Evolutionary conservation across 2,113 vertebrate species (phyloP), one percentile per base, ranked within the genome.

Genomic region (Emberiza fucata): DNA sequence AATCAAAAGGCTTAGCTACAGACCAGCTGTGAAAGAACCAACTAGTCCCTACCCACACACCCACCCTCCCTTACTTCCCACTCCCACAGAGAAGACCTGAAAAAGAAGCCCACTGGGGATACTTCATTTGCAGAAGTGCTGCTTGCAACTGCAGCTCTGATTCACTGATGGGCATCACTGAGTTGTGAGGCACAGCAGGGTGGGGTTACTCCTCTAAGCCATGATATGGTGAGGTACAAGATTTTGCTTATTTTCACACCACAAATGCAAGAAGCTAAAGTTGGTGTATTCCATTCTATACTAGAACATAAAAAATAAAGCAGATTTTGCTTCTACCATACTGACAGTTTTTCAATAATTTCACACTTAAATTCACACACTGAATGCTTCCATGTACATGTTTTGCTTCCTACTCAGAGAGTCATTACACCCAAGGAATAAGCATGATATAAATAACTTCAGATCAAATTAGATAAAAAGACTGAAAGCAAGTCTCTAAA

Each of bases 371-470:
- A 92, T 57, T 69, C 47, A 64, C 14, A 59, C 1, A 19, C 42
- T 37, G 40, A 8, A 21, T 0, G 1, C 18, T 73, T 47, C 42
- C 44, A 88, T n/a, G 75, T 0, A 6, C 11, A 17, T 0, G 1
- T 51, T 88, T 73, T 77, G 37, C 31, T 65, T 85, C 50, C 65
- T 72, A 88, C 2, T 50, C 60, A 45, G 54, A 77, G 56, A 59
- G 33, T 23, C 73, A 59, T 63, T 22, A 73, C 17, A 81, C 4
- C 12, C 35, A 68, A 86, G 17, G 61, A 94, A 54, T 29, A 86
- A 82, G 35, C 27, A 63, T 25, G 4, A 63, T 9, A 71, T 8
- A 82, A 88, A 68, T 28, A 25, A 37, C 29, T 91, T 79, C 11
- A 65, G 33, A 80, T 45, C 33, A 59, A 73, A 23, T 61, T 45